A percentile compares a stretch with the other conserved stretches of the same genome.
Conservation (phyloP, 2,888 invertebrate species). For the Taphrorychus bicolor region DNA sequence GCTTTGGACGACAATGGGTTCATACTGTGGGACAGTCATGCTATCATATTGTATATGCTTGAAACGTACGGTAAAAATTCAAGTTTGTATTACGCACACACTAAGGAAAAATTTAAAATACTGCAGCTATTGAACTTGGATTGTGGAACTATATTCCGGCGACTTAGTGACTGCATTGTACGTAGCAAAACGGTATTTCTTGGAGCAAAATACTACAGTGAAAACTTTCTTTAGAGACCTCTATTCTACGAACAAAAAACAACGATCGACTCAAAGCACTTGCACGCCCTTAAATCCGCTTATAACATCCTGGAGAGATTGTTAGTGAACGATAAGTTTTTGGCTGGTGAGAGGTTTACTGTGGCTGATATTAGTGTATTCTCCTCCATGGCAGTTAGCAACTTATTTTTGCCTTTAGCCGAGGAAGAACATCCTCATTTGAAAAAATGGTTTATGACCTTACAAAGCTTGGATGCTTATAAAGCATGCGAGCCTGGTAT, state of each 20-base stretch:
- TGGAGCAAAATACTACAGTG: not conserved
- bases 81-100: slow-evolving; percentile 64
- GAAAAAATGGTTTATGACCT: slow-evolving; percentile 19
- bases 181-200: slow-evolving; percentile 8
- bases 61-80: slow-evolving; percentile 64
- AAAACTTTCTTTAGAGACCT: slow-evolving; percentile 38
- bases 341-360: slow-evolving; percentile 60
- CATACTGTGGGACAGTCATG: slow-evolving; percentile 62
- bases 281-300: slow-evolving; percentile 37
- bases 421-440: slow-evolving; percentile 27
- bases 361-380: slow-evolving; percentile 53
- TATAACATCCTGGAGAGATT: slow-evolving; percentile 62
- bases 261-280: slow-evolving; percentile 19
- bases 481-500: slow-evolving; percentile 20
- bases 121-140: slow-evolving; percentile 65
- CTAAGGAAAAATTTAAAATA: slow-evolving; percentile 60
- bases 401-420: slow-evolving; percentile 58
- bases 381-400: slow-evolving; percentile 58
- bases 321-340: slow-evolving; percentile 60
- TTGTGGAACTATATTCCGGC: slow-evolving; percentile 61
- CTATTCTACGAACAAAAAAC: slow-evolving; percentile 41
- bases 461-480: slow-evolving; percentile 19
- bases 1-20: slow-evolving; percentile 65
- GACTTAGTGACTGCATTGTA: slow-evolving; percentile 41
- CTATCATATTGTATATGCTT: slow-evolving; percentile 62